A percentile compares a stretch with the other conserved stretches of the same genome.
phyloP scores from a whole-genome alignment of 2,888 invertebrate species.

The Tetragonula carbonaria region DNA sequence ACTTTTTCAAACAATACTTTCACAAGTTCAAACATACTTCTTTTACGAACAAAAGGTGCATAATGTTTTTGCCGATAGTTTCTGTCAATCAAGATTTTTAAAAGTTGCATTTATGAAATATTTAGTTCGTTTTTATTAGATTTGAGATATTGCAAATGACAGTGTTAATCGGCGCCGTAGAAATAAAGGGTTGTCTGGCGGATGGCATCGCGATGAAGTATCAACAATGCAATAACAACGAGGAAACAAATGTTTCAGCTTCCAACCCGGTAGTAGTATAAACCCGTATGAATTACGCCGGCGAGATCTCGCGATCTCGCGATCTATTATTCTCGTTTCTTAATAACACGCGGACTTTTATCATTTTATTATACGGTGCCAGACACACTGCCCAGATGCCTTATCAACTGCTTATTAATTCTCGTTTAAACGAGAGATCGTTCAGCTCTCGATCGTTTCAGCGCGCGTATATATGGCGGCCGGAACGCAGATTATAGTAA shows the following conservation, averaged over 20 bases:
- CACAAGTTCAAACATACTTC: not conserved
- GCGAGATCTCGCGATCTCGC: conserved; percentile 31
- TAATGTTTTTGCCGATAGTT: conserved; percentile 9
- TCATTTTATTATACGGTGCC: conserved; percentile 57
- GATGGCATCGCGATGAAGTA: conserved; percentile 24
- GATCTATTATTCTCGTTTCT: conserved; percentile 51
- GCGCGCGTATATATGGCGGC: not conserved
- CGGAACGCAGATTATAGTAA: not conserved
- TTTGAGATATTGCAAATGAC: conserved; percentile 18
- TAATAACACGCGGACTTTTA: conserved; percentile 57
- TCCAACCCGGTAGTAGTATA: conserved; percentile 17
- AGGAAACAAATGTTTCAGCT: conserved; percentile 7
- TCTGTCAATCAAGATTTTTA: conserved; percentile 1
- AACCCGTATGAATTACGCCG: conserved; percentile 33
- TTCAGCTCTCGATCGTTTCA: conserved; percentile 2
- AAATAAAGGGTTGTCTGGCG: conserved; percentile 10
- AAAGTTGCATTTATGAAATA: conserved; percentile 33
- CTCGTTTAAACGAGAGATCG: conserved; percentile 34
- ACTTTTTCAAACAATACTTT: no score
- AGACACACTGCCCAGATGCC: conserved; percentile 37
- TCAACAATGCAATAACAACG: conserved; percentile 33
- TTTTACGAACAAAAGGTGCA: conserved; percentile 10
- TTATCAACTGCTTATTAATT: conserved; percentile 57
- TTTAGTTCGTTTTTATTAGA: conserved; percentile 22
- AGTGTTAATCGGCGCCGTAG: not conserved